Base-by-base conservation (phyloP, 1,140 invertebrate species). In the Leptonema lineaticorne region DNA sequence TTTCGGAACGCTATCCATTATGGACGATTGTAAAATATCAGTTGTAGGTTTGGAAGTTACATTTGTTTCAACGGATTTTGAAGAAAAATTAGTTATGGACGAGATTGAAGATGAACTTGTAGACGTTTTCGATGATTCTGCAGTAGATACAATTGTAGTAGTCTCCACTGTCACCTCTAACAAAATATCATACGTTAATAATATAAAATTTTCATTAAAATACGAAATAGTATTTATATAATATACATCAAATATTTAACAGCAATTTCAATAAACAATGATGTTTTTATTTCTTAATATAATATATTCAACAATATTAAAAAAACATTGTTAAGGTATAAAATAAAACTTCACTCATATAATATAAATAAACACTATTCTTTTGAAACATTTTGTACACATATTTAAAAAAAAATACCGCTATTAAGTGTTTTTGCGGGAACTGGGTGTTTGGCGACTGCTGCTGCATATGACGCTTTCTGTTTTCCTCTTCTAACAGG, bases 381-480 rank as follows among this genome's bases (percentile, higher is more conserved):
- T 65, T 50, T n/a, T 67, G n/a, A n/a, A n/a, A n/a, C n/a, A n/a
- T n/a, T n/a, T n/a, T n/a, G n/a, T n/a, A n/a, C n/a, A n/a, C n/a
- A n/a, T n/a, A 24, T 37, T 58, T 45, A 16, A 41, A 18, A 62
- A 29, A 27, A 41, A 68, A 59, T 67, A 70, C 69, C 69, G 50
- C 63, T 68, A n/a, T 41, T 22, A 24, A 46, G 2, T 1, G 60
- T 33, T 29, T 68, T 69, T 62, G 29, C 20, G 9, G 68, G 27
- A 59, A 22, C 45, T 29, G 63, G 14, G 22, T 26, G 26, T 59
- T 72, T 72, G 48, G 71, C 71, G 26, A 60, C 71, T 5, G 68
- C 71, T 29, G 71, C 71, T 27, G 71, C 71, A 28, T 72, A 72
- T 0, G 70, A 72, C 5, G 70, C 48, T 28, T 45, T 67, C 27